Percentiles rank a stretch among this genome's conserved stretches.
phyloP scores from a whole-genome alignment of 2,113 vertebrate genomes.

The Cheirogaleus medius region DNA sequence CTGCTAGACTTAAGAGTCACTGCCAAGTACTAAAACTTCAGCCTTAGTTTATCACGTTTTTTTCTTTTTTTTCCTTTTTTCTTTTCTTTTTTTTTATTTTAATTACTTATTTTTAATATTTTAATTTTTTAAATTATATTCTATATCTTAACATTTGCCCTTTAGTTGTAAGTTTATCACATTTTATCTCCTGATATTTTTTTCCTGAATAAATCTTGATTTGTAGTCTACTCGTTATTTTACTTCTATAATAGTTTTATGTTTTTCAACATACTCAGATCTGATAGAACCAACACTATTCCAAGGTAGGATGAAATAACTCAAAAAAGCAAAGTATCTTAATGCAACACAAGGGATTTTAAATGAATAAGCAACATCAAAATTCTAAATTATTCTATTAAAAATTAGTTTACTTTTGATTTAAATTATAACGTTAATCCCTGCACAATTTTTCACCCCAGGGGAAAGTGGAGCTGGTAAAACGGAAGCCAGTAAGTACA shows the following conservation, averaged over 20 bases:
- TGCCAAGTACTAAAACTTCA: not conserved
- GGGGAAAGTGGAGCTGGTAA: conserved; percentile 99
- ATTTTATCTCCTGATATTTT: not conserved
- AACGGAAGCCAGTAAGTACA: conserved; percentile 99
- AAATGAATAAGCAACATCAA: not conserved
- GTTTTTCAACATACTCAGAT: not conserved
- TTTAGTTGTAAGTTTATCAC: not conserved
- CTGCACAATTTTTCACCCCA: conserved; percentile 69
- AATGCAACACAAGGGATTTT: not conserved
- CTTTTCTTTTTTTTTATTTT: too few species aligned
- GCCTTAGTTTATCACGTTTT: not conserved
- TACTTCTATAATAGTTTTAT: not conserved
- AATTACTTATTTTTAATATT: too few species aligned
- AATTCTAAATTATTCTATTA: not conserved
- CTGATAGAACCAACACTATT: not conserved
- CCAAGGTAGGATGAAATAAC: not conserved
- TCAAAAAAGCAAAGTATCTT: not conserved
- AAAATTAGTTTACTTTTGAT: not conserved
- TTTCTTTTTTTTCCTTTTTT: too few species aligned
- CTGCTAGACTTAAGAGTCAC: not conserved
- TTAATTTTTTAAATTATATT: too few species aligned
- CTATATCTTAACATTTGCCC: too few species aligned
- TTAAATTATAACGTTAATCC: not conserved
- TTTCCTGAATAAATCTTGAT: not conserved
- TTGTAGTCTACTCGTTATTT: not conserved